phyloP scores from a whole-genome alignment of 1,140 invertebrate genomes.

The Asbolus verrucosus region DNA sequence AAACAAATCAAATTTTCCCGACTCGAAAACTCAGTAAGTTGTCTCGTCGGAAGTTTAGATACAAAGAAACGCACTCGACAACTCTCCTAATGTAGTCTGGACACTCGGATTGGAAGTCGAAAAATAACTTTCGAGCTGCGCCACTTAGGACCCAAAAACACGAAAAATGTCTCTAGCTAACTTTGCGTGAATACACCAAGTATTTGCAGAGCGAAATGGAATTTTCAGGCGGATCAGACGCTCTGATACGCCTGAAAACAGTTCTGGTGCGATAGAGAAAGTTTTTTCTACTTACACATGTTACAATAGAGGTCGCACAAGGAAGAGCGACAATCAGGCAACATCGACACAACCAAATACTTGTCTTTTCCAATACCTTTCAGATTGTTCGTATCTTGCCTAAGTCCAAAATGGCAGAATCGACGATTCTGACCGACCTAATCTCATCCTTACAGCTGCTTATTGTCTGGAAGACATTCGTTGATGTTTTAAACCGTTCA shows the following conservation, averaged over 20 bases:
- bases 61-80: too few relatives aligned
- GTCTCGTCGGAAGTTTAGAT: too few relatives aligned
- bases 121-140: too few relatives aligned
- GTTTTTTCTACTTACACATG: conserved; percentile 31
- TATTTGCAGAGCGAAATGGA: conserved; percentile 11
- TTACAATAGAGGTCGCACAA: conserved; percentile 29
- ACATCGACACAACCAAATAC: conserved; percentile 28
- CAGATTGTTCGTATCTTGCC: conserved; percentile 6
- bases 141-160: too few relatives aligned
- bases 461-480: conserved; percentile 35
- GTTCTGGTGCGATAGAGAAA: neutral
- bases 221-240: conserved; percentile 14
- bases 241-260: conserved; percentile 9
- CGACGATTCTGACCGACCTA: conserved; percentile 1
- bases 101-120: too few relatives aligned
- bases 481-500: conserved; percentile 2
- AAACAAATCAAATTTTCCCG: too few relatives aligned
- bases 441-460: conserved; percentile 27
- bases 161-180: too few relatives aligned
- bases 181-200: neutral
- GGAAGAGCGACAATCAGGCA: conserved; percentile 36
- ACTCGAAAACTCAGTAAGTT: too few relatives aligned
- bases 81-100: too few relatives aligned
- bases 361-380: conserved; percentile 29
- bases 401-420: too few relatives aligned